Conservation (phyloP, 2,113 vertebrate species). For the Nesoenas mayeri region DNA sequence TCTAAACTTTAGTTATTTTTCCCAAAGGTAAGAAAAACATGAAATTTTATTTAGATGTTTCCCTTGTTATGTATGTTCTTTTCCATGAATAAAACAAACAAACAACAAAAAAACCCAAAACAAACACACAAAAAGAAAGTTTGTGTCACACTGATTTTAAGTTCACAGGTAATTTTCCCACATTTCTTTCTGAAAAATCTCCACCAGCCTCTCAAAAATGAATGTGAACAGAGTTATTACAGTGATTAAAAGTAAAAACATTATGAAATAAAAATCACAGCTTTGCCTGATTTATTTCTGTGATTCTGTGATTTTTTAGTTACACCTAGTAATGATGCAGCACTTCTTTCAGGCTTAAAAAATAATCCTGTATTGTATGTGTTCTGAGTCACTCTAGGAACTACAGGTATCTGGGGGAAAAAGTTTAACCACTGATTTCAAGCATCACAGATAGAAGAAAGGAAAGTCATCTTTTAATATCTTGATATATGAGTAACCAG, state of each 20-base stretch:
- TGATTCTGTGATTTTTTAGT: background rate
- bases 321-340: background rate
- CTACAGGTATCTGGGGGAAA: background rate
- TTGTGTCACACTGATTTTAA: background rate
- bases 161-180: background rate
- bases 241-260: background rate
- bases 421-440: background rate
- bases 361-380: fast-evolving
- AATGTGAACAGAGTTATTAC: background rate
- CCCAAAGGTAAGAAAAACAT: background rate
- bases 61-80: background rate
- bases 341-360: background rate
- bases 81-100: background rate
- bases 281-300: background rate
- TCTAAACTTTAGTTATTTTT: background rate
- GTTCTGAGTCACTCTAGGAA: background rate
- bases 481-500: background rate
- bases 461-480: background rate
- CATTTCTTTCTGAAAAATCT: background rate
- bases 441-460: background rate
- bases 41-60: background rate
- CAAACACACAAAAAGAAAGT: background rate
- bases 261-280: background rate
- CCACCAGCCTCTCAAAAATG: background rate
- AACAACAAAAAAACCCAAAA: no score